Conservation (phyloP, 2,113 vertebrate genomes). For the Oenanthe melanoleuca region DNA sequence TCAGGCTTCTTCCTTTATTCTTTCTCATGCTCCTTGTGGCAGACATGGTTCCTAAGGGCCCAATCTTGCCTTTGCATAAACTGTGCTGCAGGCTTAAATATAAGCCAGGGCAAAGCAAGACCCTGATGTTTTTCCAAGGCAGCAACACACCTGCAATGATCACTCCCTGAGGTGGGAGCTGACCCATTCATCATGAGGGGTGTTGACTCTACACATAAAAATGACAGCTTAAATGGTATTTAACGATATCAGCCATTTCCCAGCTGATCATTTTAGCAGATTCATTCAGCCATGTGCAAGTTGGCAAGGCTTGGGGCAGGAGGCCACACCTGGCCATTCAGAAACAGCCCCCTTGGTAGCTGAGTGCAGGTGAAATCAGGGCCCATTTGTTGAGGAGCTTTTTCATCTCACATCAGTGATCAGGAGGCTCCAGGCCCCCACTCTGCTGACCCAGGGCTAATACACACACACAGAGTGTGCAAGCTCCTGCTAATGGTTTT, state of each 20-base stretch:
- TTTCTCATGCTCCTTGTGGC: not conserved
- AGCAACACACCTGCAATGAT: constrained; percentile 33
- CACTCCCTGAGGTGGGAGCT: not conserved
- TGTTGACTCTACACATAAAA: constrained; percentile 54
- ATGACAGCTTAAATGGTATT: constrained; percentile 57
- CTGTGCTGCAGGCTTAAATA: constrained; percentile 9
- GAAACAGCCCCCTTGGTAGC: constrained; percentile 33
- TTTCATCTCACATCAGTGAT: not conserved
- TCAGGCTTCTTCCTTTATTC: constrained; percentile 33
- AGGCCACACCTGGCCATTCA: constrained; percentile 49
- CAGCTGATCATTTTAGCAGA: constrained; percentile 49
- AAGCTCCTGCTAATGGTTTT: constrained; percentile 23
- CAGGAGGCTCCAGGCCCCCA: not conserved
- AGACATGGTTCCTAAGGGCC: constrained; percentile 18
- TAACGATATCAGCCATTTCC: constrained; percentile 53
- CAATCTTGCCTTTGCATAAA: constrained; percentile 41
- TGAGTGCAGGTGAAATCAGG: constrained; percentile 28
- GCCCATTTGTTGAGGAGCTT: not conserved
- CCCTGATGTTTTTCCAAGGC: constrained; percentile 45
- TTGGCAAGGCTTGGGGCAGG: constrained; percentile 43
- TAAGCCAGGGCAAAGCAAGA: constrained; percentile 19
- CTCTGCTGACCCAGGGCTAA: constrained; percentile 8
- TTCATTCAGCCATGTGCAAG: constrained; percentile 35
- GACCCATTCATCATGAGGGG: constrained; percentile 21
- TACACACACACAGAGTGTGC: not conserved